phyloP scores from a whole-genome alignment of 1,140 invertebrate species.

The Atta texana region DNA sequence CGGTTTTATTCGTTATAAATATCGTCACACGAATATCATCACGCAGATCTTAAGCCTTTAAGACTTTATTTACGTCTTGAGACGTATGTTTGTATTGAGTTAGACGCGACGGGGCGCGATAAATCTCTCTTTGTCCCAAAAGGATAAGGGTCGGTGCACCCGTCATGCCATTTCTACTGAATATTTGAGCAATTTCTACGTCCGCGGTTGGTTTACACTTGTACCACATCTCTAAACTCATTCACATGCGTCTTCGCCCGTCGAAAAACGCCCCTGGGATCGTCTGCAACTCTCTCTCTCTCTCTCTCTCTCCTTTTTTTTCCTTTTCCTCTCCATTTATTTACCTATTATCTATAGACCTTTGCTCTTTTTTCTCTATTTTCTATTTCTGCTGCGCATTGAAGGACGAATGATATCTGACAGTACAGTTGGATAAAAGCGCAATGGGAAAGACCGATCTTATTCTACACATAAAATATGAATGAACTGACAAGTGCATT shows the following conservation, averaged over 20 bases:
- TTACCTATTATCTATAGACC: too few species aligned
- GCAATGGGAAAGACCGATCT: neutral
- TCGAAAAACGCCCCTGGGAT: constrained; percentile 1
- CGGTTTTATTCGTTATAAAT: neutral
- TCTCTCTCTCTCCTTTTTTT: neutral
- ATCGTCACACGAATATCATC: neutral
- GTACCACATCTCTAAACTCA: constrained; percentile 46
- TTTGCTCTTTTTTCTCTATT: neutral
- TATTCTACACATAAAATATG: constrained; percentile 50
- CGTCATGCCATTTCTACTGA: constrained; percentile 14
- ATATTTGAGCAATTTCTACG: constrained; percentile 23
- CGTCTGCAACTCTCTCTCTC: neutral
- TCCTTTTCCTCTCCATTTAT: neutral
- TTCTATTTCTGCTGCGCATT: constrained; percentile 4
- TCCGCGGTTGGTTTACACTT: neutral
- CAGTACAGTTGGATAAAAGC: constrained; percentile 36
- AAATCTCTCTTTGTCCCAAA: constrained; percentile 45
- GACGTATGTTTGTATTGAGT: neutral
- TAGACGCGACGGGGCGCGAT: neutral
- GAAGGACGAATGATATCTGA: constrained; percentile 42
- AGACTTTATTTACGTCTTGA: neutral
- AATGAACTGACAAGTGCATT: constrained; percentile 41
- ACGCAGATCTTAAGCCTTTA: neutral
- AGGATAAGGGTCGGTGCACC: neutral
- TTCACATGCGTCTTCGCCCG: constrained; percentile 49